A percentile compares a stretch with the other conserved stretches of the same genome.
These are phyloP conservation scores for Lycorma delicatula DNA, from an alignment of 1,140 invertebrate species.

Conservation along the genomic window DNA sequence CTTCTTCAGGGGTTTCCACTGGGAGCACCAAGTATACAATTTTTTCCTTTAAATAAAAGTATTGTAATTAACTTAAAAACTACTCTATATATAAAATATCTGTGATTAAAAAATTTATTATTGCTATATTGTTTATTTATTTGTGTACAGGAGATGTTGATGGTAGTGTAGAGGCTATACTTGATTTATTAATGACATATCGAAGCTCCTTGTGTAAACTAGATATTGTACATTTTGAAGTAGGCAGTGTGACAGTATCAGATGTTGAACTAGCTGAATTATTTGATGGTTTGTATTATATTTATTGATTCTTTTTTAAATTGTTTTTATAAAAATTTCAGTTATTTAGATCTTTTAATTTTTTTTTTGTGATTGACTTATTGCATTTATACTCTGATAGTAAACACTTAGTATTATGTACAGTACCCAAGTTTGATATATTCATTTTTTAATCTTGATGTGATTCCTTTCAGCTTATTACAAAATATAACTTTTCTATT, in stretches of 20 bases:
- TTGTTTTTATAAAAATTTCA: not conserved
- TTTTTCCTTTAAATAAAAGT: too few species aligned
- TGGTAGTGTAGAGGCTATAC: slow-evolving; percentile 87
- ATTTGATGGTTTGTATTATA: slow-evolving; percentile 53
- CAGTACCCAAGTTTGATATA: too few species aligned
- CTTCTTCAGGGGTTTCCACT: too few species aligned
- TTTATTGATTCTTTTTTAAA: not conserved
- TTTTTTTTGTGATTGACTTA: not conserved
- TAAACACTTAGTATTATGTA: not conserved
- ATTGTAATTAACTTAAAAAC: too few species aligned
- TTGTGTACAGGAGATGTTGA: slow-evolving; percentile 57
- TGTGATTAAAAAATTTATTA: too few species aligned
- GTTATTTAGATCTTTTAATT: not conserved
- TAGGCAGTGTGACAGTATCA: slow-evolving; percentile 72
- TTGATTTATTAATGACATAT: slow-evolving; percentile 87
- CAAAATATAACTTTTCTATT: too few species aligned
- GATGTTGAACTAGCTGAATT: slow-evolving; percentile 79
- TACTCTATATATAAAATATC: too few species aligned
- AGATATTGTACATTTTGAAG: slow-evolving; percentile 81
- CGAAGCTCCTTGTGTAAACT: slow-evolving; percentile 64
- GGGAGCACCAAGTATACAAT: too few species aligned
- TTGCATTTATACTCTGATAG: not conserved
- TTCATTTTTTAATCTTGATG: too few species aligned
- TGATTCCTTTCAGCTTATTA: too few species aligned
- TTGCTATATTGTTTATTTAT: not conserved